Evolutionary conservation across 2,113 vertebrate genomes (phyloP), one percentile per base, ranked within the genome.

Genomic region (Octodon degus): DNA sequence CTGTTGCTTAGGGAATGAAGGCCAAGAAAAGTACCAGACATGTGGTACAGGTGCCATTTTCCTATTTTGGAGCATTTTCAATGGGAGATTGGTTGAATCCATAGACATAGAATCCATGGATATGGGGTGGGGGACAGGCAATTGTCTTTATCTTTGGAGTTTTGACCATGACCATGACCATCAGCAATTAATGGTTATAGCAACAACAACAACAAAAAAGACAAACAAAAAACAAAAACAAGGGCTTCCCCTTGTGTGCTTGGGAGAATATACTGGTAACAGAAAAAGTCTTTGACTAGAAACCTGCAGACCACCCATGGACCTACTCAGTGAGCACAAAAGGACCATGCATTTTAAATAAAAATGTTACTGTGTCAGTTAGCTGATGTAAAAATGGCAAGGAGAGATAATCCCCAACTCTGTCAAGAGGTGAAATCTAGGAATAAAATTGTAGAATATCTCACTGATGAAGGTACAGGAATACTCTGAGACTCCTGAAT

Each of bases 391-490:
- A 99, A 99, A 99, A 99, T 99, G 99, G 99, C 99, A 98, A 98
- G 99, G 93, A 99, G 99, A 93, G 99, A 99, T 76, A 99, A 99
- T 97, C 99, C 99, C 63, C 99, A 99, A 10, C 99, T 99, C 98
- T 99, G 99, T 98, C 99, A 99, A 96, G 99, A 99, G 97, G 99
- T 99, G 99, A 99, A 99, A 98, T 99, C 99, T 98, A 99, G 99
- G 97, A 99, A 99, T 98, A 99, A 99, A 97, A 99, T 99, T 99
- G 99, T 99, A 95, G 99, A 99, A 86, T 99, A 99, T 96, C 96
- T 99, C 98, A 99, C 99, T 17, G 99, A 99, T 97, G 99, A 99
- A 99, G 99, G 99, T 80, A 99, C 99, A 99, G 99, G 99, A 90
- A 99, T 99, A 9, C 13, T 17, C 76, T 50, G 27, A 17, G 30